phyloP scores from a whole-genome alignment of 2,797 vertebrate species.

The Thunnus albacares region DNA sequence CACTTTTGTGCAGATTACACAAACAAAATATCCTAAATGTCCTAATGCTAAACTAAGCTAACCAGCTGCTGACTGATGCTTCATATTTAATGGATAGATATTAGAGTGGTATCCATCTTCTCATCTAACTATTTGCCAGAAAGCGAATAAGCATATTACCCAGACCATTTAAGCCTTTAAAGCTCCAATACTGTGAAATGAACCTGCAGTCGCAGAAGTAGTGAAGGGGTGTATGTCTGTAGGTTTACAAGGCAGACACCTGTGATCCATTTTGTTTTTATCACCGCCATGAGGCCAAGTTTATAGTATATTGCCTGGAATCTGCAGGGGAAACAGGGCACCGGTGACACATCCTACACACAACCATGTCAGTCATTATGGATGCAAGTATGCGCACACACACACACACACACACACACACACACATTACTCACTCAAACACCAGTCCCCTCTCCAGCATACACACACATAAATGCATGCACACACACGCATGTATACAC shows the following conservation, averaged over 20 bases:
- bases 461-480: constrained; percentile 1
- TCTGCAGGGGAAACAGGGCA: constrained; percentile 13
- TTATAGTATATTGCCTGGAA: constrained; percentile 18
- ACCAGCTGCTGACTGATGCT: neutral
- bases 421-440: constrained; percentile 5
- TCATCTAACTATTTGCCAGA: neutral
- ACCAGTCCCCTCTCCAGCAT: neutral
- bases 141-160: neutral
- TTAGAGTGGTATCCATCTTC: neutral
- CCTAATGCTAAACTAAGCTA: neutral
- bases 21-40: no score
- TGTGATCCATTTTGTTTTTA: neutral
- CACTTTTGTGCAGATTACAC: no score
- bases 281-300: neutral
- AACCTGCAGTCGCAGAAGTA: constrained; percentile 4
- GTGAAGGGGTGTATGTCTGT: neutral
- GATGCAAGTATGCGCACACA: constrained; percentile 7
- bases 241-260: constrained; percentile 11
- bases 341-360: constrained; percentile 29
- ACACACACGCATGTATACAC: constrained; percentile 31
- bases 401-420: constrained; percentile 5
- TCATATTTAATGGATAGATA: neutral
- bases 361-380: constrained; percentile 25
- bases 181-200: neutral
- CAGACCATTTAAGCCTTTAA: neutral